Evolutionary conservation across 2,113 vertebrate species (phyloP).

Genomic region (Sciurus niger): DNA sequence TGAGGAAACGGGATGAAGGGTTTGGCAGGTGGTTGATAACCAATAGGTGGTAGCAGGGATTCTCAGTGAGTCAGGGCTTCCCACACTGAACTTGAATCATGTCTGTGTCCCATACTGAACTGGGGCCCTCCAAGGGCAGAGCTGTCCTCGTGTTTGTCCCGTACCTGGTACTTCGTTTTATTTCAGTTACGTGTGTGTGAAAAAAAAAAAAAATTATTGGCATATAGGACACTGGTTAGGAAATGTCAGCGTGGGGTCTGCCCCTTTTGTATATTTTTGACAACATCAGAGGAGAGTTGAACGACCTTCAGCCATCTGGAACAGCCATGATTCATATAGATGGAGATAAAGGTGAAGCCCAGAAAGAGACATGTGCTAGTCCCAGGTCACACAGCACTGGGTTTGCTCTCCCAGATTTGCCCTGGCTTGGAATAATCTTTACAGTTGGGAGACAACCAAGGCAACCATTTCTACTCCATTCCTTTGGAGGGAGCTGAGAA

Average conservation of each 20-base stretch:
- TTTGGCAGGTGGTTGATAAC: background rate
- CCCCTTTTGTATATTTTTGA: background rate
- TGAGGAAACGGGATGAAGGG: background rate
- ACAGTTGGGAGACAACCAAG: background rate
- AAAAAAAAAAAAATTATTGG: background rate
- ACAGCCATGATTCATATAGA: background rate
- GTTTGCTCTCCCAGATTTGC: too few relatives aligned
- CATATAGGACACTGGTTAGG: background rate
- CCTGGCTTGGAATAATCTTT: background rate
- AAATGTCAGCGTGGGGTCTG: background rate
- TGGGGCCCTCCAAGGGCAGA: too few relatives aligned
- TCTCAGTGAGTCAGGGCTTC: background rate
- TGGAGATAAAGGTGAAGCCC: background rate
- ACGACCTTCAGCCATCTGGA: background rate
- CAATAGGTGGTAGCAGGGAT: background rate
- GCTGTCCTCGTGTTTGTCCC: accelerated
- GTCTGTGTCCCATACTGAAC: background rate
- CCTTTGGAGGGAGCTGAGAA: background rate
- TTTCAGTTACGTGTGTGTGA: too few relatives aligned
- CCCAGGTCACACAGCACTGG: background rate
- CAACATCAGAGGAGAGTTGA: background rate
- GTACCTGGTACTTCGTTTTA: background rate
- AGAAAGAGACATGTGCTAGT: background rate
- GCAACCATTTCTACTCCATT: background rate
- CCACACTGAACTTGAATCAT: accelerated